phyloP scores from a whole-genome alignment of 2,113 vertebrate genomes.

The Dolichotis patagonum region DNA sequence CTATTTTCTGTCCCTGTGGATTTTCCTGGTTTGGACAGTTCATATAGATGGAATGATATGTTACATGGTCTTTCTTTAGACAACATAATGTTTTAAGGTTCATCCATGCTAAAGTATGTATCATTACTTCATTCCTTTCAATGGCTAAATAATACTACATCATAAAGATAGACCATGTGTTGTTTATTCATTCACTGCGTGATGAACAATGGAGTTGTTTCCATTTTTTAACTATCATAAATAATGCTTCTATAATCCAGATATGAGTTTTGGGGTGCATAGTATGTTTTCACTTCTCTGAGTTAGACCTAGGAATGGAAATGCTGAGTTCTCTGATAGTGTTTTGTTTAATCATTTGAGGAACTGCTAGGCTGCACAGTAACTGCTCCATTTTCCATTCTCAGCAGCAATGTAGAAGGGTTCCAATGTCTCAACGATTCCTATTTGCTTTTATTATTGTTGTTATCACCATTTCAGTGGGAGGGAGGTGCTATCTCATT shows the following conservation, averaged over 20 bases:
- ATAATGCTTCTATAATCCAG: neutral
- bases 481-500: neutral
- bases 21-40: neutral
- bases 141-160: neutral
- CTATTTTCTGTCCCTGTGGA: neutral
- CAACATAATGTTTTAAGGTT: neutral
- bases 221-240: neutral
- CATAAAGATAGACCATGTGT: neutral
- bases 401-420: neutral
- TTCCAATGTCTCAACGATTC: neutral
- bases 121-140: neutral
- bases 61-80: neutral
- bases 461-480: neutral
- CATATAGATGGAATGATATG: neutral
- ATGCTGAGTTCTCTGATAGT: neutral
- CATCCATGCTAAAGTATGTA: neutral
- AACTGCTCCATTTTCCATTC: neutral
- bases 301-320: neutral
- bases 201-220: neutral
- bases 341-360: neutral
- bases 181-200: neutral
- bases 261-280: neutral
- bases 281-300: neutral
- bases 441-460: neutral
- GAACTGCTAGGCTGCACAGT: neutral